Percentiles rank a stretch among this genome's conserved stretches.
phyloP scores from a whole-genome alignment of 2,113 vertebrate genomes.

The Aptenodytes patagonicus region DNA sequence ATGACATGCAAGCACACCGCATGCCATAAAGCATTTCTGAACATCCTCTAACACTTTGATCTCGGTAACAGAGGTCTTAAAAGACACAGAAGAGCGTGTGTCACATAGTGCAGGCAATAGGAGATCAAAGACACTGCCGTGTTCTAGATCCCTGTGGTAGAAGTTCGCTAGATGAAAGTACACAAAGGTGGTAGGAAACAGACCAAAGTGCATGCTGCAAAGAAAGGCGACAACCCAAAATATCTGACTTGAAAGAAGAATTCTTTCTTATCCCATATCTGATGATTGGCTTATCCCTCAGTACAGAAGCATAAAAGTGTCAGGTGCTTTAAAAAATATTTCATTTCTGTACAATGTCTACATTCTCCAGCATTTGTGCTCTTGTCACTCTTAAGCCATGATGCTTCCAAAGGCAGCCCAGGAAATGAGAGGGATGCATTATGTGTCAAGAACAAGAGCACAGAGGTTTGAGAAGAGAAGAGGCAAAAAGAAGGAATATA shows the following conservation, averaged over 20 bases:
- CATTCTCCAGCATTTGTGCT: neutral
- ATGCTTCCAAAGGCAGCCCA: neutral
- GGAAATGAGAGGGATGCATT: neutral
- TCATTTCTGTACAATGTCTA: neutral
- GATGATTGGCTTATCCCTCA: neutral
- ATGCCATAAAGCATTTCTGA: neutral
- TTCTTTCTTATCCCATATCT: neutral
- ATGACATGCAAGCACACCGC: rapidly evolving
- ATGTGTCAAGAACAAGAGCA: neutral
- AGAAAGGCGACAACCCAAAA: neutral
- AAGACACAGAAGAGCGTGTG: neutral
- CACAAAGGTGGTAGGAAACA: neutral
- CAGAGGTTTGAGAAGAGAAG: neutral
- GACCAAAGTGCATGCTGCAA: neutral
- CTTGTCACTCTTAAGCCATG: neutral
- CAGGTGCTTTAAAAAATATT: neutral
- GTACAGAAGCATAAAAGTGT: neutral
- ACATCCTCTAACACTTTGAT: neutral
- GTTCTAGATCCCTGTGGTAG: neutral
- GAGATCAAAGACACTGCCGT: neutral
- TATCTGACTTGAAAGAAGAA: neutral
- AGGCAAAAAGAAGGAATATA: neutral
- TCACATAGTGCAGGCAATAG: neutral
- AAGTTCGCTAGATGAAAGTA: neutral
- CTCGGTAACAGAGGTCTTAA: neutral